Conservation (phyloP, 1,140 invertebrate genomes). For the Cydia splendana region DNA sequence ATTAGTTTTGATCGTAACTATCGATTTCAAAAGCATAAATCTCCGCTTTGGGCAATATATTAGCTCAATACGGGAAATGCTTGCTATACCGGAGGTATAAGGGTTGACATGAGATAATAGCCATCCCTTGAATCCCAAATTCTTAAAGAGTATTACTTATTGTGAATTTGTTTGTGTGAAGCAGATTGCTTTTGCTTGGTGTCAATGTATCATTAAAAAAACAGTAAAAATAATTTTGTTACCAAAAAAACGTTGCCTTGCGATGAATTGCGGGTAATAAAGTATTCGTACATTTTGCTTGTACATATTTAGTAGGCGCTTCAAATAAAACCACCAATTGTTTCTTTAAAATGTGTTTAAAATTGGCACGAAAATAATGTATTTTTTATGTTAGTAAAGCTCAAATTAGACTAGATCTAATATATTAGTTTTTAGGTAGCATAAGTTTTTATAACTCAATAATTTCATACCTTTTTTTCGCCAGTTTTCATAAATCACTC, state of each 20-base stretch:
- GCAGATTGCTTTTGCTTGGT: too few species aligned
- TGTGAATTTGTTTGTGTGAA: neutral
- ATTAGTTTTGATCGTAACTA: slow-evolving; percentile 16
- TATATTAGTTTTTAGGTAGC: too few species aligned
- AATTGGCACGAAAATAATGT: too few species aligned
- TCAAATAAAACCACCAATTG: neutral
- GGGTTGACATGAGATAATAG: neutral
- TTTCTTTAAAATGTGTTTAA: too few species aligned
- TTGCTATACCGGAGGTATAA: neutral
- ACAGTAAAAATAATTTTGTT: too few species aligned
- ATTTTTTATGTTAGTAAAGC: too few species aligned
- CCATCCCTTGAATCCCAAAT: neutral
- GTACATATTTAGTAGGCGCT: neutral
- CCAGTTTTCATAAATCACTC: too few species aligned
- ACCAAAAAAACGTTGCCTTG: neutral
- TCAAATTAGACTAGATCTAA: too few species aligned
- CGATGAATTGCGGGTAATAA: neutral
- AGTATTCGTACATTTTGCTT: neutral
- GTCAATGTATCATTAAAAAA: too few species aligned
- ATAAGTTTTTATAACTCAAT: neutral
- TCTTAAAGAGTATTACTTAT: neutral
- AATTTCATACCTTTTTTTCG: neutral
- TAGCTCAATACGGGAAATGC: neutral
- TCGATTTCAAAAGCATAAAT: neutral
- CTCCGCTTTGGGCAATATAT: neutral